These are phyloP conservation scores for Tiliacea citrago DNA, from an alignment of 2,888 invertebrate species.

Conservation along the genomic window DNA sequence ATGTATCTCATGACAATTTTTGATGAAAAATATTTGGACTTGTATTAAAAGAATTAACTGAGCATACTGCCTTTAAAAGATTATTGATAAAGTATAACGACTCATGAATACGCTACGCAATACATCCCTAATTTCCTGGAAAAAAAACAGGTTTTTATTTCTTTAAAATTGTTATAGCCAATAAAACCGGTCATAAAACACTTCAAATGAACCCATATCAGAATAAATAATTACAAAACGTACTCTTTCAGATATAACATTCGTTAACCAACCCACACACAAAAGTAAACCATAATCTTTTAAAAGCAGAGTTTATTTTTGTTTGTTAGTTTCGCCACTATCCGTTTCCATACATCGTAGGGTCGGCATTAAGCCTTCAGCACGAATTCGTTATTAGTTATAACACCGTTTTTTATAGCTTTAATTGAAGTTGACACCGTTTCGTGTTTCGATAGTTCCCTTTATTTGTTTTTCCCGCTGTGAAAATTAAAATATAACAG, in stretches of 20 bases:
- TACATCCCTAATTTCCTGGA: conserved; percentile 5
- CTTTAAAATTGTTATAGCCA: conserved; percentile 34
- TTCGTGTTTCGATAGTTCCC: conserved; percentile 72
- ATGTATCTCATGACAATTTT: conserved; percentile 1
- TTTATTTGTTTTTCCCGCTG: conserved; percentile 73
- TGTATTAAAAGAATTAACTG: background rate
- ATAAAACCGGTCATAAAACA: conserved; percentile 46
- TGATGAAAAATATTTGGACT: background rate
- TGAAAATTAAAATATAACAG: conserved; percentile 67
- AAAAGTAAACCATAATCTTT: conserved; percentile 40
- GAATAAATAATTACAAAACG: conserved; percentile 48
- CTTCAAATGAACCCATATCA: conserved; percentile 53
- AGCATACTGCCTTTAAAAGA: background rate
- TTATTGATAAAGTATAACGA: conserved; percentile 1
- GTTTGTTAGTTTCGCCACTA: conserved; percentile 33
- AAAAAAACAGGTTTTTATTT: conserved; percentile 22
- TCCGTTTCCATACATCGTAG: conserved; percentile 55
- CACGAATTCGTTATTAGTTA: conserved; percentile 79
- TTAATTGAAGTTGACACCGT: conserved; percentile 83
- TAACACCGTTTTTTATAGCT: conserved; percentile 79
- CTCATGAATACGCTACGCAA: background rate
- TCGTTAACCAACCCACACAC: conserved; percentile 3
- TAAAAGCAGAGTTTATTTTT: conserved; percentile 26
- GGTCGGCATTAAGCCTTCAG: conserved; percentile 64
- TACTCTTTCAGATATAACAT: conserved; percentile 56